A percentile compares a stretch with the other conserved stretches of the same genome.
These are phyloP conservation scores for Idaea dimidiata DNA, from an alignment of 2,888 invertebrate species.

Conservation along the genomic window DNA sequence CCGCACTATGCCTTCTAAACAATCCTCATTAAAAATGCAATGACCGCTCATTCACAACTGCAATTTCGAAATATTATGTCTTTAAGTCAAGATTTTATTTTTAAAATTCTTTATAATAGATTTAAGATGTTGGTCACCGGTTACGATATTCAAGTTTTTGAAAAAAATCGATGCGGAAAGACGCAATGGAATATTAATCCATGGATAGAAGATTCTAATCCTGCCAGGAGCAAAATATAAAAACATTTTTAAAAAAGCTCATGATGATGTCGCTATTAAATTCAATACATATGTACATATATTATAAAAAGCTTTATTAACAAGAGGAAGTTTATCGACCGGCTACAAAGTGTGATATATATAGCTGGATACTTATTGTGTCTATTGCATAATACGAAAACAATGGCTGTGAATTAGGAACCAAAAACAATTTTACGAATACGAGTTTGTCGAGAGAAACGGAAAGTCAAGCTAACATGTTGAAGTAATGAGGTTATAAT, in stretches of 20 bases:
- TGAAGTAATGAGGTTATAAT: slow-evolving; percentile 63
- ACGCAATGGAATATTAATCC: too few relatives aligned
- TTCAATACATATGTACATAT: neutral
- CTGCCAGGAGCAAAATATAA: too few relatives aligned
- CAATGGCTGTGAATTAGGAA: slow-evolving; percentile 12
- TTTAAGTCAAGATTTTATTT: neutral
- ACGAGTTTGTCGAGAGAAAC: slow-evolving; percentile 41
- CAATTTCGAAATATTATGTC: slow-evolving; percentile 1
- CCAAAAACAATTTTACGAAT: slow-evolving; percentile 2
- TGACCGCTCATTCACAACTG: slow-evolving; percentile 24
- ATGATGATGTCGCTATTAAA: neutral
- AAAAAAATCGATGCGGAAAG: too few relatives aligned
- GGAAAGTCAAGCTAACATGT: slow-evolving; percentile 45
- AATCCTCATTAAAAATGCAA: slow-evolving; percentile 38
- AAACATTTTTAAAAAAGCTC: too few relatives aligned
- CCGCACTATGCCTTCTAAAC: slow-evolving; percentile 42
- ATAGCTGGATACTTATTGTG: slow-evolving; percentile 1
- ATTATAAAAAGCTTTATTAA: neutral
- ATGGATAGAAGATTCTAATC: too few relatives aligned
- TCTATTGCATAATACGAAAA: slow-evolving; percentile 1
- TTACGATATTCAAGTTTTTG: too few relatives aligned
- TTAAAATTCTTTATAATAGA: too few relatives aligned
- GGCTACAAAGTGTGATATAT: slow-evolving; percentile 1
- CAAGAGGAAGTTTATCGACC: neutral
- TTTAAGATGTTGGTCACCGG: too few relatives aligned